phyloP scores from a whole-genome alignment of 1,140 invertebrate genomes.

The Calosoma granatense region DNA sequence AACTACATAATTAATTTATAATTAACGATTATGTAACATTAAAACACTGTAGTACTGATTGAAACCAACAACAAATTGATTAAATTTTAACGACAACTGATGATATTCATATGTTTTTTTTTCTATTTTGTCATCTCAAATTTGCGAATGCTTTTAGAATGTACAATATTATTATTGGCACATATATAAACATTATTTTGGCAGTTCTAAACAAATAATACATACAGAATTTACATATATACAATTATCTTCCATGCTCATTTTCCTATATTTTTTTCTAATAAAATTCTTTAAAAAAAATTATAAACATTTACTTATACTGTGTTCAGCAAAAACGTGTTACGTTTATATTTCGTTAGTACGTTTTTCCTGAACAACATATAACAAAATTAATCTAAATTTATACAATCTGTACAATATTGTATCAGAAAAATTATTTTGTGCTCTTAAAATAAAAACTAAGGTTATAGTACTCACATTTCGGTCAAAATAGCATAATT shows the following conservation, averaged over 20 bases:
- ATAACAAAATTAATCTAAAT: conserved; percentile 9
- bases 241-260: conserved; percentile 4
- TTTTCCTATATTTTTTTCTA: neutral
- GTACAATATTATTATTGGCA: neutral
- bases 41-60: no score
- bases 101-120: no score
- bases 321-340: conserved; percentile 5
- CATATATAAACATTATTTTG: conserved; percentile 4
- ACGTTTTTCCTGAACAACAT: conserved; percentile 5
- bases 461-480: no score
- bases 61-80: no score
- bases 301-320: no score
- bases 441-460: no score
- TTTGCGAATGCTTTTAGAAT: neutral
- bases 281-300: neutral
- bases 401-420: no score
- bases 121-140: conserved; percentile 13
- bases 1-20: no score
- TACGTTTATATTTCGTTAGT: neutral
- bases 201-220: neutral
- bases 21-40: no score
- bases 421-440: no score
- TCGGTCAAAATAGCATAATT: no score
- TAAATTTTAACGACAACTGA: no score
- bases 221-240: conserved; percentile 10